Evolutionary conservation across 2,113 vertebrate genomes (phyloP).

Genomic region (Trichomycterus rosablanca): DNA sequence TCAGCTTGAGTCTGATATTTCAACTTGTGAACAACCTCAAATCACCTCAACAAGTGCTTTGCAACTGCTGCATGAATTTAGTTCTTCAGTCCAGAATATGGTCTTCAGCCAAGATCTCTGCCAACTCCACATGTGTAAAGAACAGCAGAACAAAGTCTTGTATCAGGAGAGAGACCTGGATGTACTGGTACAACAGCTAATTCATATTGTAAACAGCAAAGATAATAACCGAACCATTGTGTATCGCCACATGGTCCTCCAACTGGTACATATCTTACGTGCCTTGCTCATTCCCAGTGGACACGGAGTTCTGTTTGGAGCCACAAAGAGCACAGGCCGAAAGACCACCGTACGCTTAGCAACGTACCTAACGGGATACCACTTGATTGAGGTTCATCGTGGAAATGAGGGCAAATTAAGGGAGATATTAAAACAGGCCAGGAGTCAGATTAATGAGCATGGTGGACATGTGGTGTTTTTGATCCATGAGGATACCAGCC

Average conservation of each 20-base stretch:
- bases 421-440: slow-evolving; percentile 61
- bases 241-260: slow-evolving; percentile 58
- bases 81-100: slow-evolving; percentile 38
- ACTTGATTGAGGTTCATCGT: slow-evolving; percentile 63
- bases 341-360: slow-evolving; percentile 67
- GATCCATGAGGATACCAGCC: slow-evolving; percentile 58
- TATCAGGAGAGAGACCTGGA: slow-evolving; percentile 63
- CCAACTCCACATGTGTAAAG: background rate
- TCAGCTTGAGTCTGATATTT: background rate
- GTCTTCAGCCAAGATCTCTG: slow-evolving; percentile 64
- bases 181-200: slow-evolving; percentile 56
- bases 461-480: slow-evolving; percentile 61
- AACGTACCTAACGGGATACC: slow-evolving; percentile 53
- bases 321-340: slow-evolving; percentile 65
- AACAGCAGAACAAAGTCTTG: slow-evolving; percentile 29
- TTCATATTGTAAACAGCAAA: slow-evolving; percentile 34
- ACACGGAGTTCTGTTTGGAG: slow-evolving; percentile 67
- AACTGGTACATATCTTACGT: slow-evolving; percentile 69
- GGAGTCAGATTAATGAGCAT: slow-evolving; percentile 53
- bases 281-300: slow-evolving; percentile 65
- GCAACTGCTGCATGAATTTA: slow-evolving; percentile 47
- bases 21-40: background rate
- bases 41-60: slow-evolving; percentile 19
- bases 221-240: slow-evolving; percentile 31
- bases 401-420: slow-evolving; percentile 52